Conservation (phyloP, 2,797 vertebrate genomes). For the Hylomyscus alleni region DNA sequence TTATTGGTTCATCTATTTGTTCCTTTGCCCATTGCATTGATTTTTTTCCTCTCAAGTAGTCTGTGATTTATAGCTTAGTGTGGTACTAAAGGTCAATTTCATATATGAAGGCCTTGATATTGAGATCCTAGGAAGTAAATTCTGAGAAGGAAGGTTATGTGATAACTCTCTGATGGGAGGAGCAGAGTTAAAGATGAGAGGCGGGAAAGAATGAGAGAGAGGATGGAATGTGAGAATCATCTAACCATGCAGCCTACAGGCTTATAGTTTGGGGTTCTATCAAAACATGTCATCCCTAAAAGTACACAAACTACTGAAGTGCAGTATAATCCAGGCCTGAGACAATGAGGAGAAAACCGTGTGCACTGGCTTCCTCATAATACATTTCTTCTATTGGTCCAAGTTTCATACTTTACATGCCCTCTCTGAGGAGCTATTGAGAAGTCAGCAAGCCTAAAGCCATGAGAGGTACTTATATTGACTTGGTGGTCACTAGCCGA, state of each 20-base stretch:
- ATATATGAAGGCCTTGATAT: background rate
- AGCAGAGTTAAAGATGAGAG: background rate
- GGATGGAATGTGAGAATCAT: background rate
- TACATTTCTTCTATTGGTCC: background rate
- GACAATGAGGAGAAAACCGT: background rate
- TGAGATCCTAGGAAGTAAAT: background rate
- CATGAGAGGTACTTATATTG: background rate
- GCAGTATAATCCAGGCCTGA: background rate
- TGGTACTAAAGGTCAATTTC: background rate
- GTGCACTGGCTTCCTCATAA: background rate
- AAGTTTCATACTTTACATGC: background rate
- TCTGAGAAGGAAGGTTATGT: background rate
- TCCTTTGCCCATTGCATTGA: background rate
- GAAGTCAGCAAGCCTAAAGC: background rate
- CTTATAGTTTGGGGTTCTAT: background rate
- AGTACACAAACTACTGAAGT: background rate
- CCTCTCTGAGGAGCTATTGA: background rate
- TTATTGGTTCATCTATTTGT: background rate
- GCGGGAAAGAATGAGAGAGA: background rate
- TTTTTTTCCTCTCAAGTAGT: background rate
- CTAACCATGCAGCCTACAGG: background rate
- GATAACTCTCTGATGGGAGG: background rate
- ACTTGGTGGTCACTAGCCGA: background rate
- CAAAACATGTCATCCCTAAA: background rate
- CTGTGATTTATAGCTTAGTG: background rate